A percentile compares a stretch with the other conserved stretches of the same genome.
phyloP scores from a whole-genome alignment of 1,140 invertebrate species.

The Drosophila subobscura region DNA sequence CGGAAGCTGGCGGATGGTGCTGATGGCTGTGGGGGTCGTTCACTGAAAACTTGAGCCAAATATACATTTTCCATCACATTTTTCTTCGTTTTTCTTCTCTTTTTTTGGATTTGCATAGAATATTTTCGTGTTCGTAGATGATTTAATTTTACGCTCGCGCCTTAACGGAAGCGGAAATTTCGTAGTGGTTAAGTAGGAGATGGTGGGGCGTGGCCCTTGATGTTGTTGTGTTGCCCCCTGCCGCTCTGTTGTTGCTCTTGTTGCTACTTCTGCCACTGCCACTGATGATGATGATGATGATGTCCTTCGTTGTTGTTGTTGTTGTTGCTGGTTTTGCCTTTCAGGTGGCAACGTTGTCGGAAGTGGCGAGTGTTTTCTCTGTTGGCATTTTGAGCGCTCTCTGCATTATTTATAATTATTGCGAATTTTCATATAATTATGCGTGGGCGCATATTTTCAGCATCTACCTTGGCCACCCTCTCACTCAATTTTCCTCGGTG shows the following conservation, averaged over 20 bases:
- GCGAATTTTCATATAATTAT: slow-evolving; percentile 82
- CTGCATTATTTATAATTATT: slow-evolving; percentile 80
- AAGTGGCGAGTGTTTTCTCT: slow-evolving; percentile 63
- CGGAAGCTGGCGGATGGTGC: slow-evolving; percentile 1
- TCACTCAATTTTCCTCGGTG: slow-evolving; percentile 27
- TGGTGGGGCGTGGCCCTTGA: slow-evolving; percentile 22
- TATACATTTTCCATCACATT: slow-evolving; percentile 22
- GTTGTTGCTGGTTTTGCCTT: background rate
- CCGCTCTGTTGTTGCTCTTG: slow-evolving; percentile 20
- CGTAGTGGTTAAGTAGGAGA: slow-evolving; percentile 53
- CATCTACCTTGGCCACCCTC: background rate
- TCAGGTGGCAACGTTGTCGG: slow-evolving; percentile 68
- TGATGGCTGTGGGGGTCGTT: background rate
- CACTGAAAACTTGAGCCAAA: slow-evolving; percentile 18
- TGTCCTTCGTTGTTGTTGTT: slow-evolving; percentile 22
- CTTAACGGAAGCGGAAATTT: slow-evolving; percentile 64
- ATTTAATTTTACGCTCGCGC: slow-evolving; percentile 67
- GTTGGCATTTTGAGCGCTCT: slow-evolving; percentile 52
- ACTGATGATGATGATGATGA: slow-evolving; percentile 4
- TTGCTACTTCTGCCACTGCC: slow-evolving; percentile 11
- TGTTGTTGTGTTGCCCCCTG: slow-evolving; percentile 5
- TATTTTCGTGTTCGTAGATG: slow-evolving; percentile 45
- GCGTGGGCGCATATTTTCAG: slow-evolving; percentile 65
- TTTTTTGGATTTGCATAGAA: slow-evolving; percentile 49
- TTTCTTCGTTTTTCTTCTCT: background rate